Conservation (phyloP, 2,888 invertebrate genomes). For the Boloria selene region DNA sequence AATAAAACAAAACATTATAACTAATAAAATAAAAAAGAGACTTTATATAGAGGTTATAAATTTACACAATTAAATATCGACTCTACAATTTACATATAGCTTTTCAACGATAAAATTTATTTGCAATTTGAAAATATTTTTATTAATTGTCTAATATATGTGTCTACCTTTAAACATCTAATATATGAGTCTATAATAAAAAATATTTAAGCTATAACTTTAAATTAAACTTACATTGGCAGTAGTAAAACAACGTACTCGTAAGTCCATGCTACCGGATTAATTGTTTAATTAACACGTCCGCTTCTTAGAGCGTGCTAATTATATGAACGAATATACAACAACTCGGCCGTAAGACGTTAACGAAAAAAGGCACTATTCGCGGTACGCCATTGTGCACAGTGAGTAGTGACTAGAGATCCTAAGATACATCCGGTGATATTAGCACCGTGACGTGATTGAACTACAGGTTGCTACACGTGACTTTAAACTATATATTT, state of each 20-base stretch:
- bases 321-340: conserved; percentile 72
- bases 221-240: conserved; percentile 42
- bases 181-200: background rate
- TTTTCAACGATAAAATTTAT: too few relatives aligned
- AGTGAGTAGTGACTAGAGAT: conserved; percentile 49
- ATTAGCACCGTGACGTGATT: conserved; percentile 41
- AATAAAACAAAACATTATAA: too few relatives aligned
- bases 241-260: conserved; percentile 48
- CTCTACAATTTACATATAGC: too few relatives aligned
- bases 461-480: conserved; percentile 8
- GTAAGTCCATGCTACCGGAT: conserved; percentile 61
- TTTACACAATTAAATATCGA: too few relatives aligned
- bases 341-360: conserved; percentile 49
- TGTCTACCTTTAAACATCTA: too few relatives aligned
- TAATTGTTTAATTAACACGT: conserved; percentile 61
- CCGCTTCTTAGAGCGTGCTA: conserved; percentile 60
- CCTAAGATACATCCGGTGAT: conserved; percentile 58
- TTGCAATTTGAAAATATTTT: too few relatives aligned
- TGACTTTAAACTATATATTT: conserved; percentile 7
- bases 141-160: too few relatives aligned
- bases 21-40: too few relatives aligned
- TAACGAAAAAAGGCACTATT: conserved; percentile 58
- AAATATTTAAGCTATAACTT: background rate
- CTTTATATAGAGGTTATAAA: too few relatives aligned
- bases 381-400: conserved; percentile 50